Evolutionary conservation across 2,797 vertebrate species (phyloP), one percentile per base, ranked within the genome.

Genomic region (Takifugu rubripes): DNA sequence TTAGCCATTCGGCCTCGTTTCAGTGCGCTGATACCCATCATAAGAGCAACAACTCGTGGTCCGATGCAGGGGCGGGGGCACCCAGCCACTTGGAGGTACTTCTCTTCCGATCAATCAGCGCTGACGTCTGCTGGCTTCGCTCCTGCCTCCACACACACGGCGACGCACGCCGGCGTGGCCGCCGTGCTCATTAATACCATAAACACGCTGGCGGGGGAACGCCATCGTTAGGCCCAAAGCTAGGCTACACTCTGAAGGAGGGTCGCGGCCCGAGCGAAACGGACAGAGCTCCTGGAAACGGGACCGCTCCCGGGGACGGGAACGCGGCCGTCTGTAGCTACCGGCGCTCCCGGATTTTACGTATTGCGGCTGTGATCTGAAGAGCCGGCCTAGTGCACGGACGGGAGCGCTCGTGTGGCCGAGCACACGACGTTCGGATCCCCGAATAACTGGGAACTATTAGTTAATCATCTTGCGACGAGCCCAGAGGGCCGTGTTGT

Each of bases 11-110:
- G n/a, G 74, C 74, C 75, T 86, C 86, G 77, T 89, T 91, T 84
- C 83, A 86, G 67, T 75, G 49, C 72, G 51, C 66, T 84, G 90
- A 92, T 91, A 90, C 64, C 64, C 77, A 88, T 92, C 89, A 76
- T 57, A 84, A 85, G 66, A 88, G 68, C 77, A 89, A 90, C 87
- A 86, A 64, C 66, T 53, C 64, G 52, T 66, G 68, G 73, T 69
- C 52, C 65, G 75, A 58, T 52, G 60, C 52, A 47, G 74, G 64
- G 63, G 72, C 9, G 36, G 49, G 10, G 46, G 62, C 2, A 52
- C 65, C 14, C 33, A 7, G 5, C 56, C 49, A 52, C 64, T 67
- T 14, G 71, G 65, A 81, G 76, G 77, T 82, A 73, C 61, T 59
- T 59, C 72, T 78, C 67, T 25, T 68, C 36, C 70, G 49, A 75